Conservation (phyloP, 1,140 invertebrate species). For the Triops longicaudatus region DNA sequence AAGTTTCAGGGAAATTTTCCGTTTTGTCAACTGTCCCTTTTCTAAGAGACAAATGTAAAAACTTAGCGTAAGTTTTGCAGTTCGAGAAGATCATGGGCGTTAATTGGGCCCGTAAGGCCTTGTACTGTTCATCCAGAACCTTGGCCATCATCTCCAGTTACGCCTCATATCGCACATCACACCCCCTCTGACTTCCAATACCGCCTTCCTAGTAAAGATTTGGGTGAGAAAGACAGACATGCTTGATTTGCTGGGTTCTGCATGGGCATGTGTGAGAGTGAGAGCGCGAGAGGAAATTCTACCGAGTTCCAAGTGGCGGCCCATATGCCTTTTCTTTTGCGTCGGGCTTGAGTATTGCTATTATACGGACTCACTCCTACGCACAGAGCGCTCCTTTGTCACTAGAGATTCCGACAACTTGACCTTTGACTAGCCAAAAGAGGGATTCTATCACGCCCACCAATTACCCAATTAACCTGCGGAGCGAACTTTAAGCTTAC, state of each 20-base stretch:
- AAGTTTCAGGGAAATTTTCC: no score
- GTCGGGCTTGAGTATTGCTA: background rate
- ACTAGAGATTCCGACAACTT: background rate
- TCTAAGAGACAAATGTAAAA: background rate
- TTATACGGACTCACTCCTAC: background rate
- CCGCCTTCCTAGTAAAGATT: background rate
- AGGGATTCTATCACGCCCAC: conserved; percentile 9
- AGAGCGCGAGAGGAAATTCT: background rate
- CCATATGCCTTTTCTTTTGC: background rate
- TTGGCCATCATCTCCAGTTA: conserved; percentile 14
- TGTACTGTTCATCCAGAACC: background rate
- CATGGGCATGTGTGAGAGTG: background rate
- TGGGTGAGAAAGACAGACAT: conserved; percentile 13
- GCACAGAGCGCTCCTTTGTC: conserved; percentile 10
- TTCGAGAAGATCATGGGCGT: background rate
- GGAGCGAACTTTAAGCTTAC: background rate
- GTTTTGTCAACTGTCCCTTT: no score
- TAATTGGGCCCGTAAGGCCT: conserved; percentile 5
- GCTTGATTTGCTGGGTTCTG: background rate
- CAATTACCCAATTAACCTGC: conserved; percentile 12
- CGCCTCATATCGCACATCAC: conserved; percentile 7
- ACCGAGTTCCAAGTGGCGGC: background rate
- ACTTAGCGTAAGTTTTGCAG: background rate
- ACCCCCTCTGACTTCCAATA: background rate
- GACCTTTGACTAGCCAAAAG: conserved; percentile 7